These are phyloP conservation scores for Montipora cactus DNA, from an alignment of 64 coral and sea anemone genomes.

Conservation along the genomic window DNA sequence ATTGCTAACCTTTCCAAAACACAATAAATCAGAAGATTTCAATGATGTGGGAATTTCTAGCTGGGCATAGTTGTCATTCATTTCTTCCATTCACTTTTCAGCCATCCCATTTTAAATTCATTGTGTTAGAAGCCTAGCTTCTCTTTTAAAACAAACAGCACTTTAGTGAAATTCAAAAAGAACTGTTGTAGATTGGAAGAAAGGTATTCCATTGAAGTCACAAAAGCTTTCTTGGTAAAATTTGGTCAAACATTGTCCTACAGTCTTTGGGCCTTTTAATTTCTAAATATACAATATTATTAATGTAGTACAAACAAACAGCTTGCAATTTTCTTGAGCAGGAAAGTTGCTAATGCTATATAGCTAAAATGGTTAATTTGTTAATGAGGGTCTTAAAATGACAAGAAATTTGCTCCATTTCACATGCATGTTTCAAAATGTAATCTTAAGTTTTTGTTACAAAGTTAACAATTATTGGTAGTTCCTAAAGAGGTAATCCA, in stretches of 20 bases:
- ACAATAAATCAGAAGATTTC: not conserved
- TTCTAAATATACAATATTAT: too few relatives aligned
- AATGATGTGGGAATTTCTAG: not conserved
- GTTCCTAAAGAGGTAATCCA: slow-evolving; percentile 71
- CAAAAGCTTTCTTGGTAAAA: too few relatives aligned
- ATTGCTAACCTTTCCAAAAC: not conserved
- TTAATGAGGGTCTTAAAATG: too few relatives aligned
- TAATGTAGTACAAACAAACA: too few relatives aligned
- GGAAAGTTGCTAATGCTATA: too few relatives aligned
- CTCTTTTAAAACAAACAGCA: not conserved
- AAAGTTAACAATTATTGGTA: not conserved
- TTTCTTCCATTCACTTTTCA: not conserved
- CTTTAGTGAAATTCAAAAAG: too few relatives aligned
- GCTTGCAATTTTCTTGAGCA: too few relatives aligned
- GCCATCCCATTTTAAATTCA: not conserved
- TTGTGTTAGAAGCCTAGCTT: not conserved
- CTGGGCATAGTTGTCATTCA: not conserved
- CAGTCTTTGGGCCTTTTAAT: too few relatives aligned
- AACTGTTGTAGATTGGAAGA: too few relatives aligned
- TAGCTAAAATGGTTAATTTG: too few relatives aligned
- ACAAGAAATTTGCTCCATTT: not conserved
- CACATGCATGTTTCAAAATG: not conserved
- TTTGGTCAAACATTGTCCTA: too few relatives aligned
- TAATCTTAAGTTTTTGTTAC: not conserved
- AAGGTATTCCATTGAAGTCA: too few relatives aligned